phyloP scores from a whole-genome alignment of 2,113 vertebrate genomes.

The Podarcis cretensis region DNA sequence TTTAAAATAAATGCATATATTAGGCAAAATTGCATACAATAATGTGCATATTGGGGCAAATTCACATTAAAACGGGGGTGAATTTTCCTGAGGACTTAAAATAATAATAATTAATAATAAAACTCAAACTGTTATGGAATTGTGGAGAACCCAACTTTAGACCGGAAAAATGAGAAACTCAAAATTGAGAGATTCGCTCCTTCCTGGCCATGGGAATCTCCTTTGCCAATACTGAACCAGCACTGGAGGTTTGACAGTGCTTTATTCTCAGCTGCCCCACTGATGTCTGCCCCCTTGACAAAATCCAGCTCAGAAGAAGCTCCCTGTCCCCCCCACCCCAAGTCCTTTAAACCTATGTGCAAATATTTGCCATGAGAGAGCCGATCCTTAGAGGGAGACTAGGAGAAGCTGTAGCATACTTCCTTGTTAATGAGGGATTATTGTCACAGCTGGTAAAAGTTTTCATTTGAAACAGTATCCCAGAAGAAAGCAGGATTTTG shows the following conservation, averaged over 20 bases:
- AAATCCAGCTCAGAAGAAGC: neutral
- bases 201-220: neutral
- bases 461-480: constrained; percentile 29
- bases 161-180: no score
- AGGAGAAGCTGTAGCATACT: constrained; percentile 10
- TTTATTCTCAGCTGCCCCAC: no score
- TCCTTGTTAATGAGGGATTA: constrained; percentile 34
- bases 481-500: constrained; percentile 19
- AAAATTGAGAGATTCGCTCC: neutral
- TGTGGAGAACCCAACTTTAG: no score
- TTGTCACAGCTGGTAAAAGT: constrained; percentile 29
- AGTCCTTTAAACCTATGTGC: neutral
- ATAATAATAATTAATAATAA: no score
- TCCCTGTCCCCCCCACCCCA: neutral
- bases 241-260: neutral
- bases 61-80: no score
- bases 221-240: neutral
- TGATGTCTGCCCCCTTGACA: neutral
- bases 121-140: no score
- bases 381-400: neutral
- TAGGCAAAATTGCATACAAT: no score
- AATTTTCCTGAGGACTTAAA: no score
- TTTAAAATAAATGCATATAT: no score
- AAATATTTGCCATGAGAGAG: neutral
- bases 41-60: no score